Percentiles rank a stretch among this genome's conserved stretches.
These are phyloP conservation scores for Apis dorsata DNA, from an alignment of 1,140 invertebrate genomes.

Conservation along the genomic window DNA sequence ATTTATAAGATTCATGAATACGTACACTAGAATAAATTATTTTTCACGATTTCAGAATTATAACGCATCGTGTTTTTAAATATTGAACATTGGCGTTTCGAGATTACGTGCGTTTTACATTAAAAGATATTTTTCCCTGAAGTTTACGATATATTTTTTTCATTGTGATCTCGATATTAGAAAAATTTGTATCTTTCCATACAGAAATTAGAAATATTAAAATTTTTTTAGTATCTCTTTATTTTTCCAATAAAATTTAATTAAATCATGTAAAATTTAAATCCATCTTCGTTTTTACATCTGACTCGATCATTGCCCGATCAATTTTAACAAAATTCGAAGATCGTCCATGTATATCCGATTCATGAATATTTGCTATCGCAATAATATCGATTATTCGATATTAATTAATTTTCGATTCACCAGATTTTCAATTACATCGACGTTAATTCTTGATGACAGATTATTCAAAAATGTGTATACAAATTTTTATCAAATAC, in stretches of 20 bases:
- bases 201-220: no score
- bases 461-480: background rate
- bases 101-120: background rate
- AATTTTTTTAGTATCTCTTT: no score
- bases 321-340: background rate
- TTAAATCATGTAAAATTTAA: background rate
- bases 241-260: no score
- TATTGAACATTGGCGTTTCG: background rate
- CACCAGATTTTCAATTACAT: background rate
- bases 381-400: background rate
- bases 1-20: background rate
- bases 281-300: no score
- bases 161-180: background rate
- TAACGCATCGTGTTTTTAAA: background rate
- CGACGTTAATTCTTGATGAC: fast-evolving
- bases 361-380: background rate
- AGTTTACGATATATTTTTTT: background rate
- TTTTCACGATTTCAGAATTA: background rate
- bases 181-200: background rate
- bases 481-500: background rate
- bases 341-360: background rate
- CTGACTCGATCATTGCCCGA: background rate
- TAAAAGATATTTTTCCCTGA: background rate
- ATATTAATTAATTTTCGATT: background rate
- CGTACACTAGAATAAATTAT: background rate